These are phyloP conservation scores for Daboia siamensis DNA, from an alignment of 2,113 vertebrate species.

Conservation along the genomic window DNA sequence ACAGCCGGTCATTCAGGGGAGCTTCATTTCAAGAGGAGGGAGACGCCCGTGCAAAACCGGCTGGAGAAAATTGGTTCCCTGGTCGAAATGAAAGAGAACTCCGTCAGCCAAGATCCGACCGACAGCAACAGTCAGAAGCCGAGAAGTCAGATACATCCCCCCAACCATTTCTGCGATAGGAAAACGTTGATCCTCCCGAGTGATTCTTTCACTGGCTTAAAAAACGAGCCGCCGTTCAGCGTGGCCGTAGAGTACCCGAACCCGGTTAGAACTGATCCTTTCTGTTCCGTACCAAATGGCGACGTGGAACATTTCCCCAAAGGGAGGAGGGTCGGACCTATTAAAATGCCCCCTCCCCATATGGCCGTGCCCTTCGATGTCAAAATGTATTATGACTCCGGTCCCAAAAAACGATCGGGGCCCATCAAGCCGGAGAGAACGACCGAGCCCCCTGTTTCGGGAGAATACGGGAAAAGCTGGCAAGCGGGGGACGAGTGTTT, in stretches of 20 bases:
- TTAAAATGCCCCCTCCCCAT: constrained; percentile 76
- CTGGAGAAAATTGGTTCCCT: constrained; percentile 62
- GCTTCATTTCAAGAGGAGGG: constrained; percentile 75
- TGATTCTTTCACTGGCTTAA: constrained; percentile 68
- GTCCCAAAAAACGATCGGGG: constrained; percentile 83
- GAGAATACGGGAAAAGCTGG: constrained; percentile 77
- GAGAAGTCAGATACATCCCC: constrained; percentile 75
- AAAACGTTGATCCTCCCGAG: constrained; percentile 72
- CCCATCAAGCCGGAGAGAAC: constrained; percentile 84
- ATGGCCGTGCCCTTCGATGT: constrained; percentile 67
- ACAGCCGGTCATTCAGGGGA: constrained; percentile 66
- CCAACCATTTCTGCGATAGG: constrained; percentile 76
- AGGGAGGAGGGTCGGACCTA: constrained; percentile 85
- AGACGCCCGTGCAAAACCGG: constrained; percentile 74
- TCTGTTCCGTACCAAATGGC: constrained; percentile 82
- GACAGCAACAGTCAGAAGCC: constrained; percentile 81
- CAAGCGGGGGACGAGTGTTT: constrained; percentile 93
- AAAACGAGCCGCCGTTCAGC: constrained; percentile 74
- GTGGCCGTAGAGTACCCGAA: constrained; percentile 71
- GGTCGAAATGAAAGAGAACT: constrained; percentile 73
- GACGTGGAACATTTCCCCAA: constrained; percentile 75
- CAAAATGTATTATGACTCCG: constrained; percentile 77
- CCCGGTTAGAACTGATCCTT: constrained; percentile 66
- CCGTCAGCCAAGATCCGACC: constrained; percentile 63
- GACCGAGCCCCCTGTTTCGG: constrained; percentile 73